A percentile compares a stretch with the other conserved stretches of the same genome.
phyloP scores from a whole-genome alignment of 2,113 vertebrate species.

The Speoplatyrhinus poulsoni region DNA sequence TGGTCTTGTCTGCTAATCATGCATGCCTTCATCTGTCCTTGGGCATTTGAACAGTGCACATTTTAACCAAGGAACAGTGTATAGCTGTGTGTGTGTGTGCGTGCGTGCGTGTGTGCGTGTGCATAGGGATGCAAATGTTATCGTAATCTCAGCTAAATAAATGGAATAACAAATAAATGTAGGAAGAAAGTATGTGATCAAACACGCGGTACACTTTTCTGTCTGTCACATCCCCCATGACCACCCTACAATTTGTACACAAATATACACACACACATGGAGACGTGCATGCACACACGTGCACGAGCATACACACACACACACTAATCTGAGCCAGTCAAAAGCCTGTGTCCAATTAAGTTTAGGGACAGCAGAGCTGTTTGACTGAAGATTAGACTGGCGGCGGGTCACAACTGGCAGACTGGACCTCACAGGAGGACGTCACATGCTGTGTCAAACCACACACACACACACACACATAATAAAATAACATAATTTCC shows the following conservation, averaged over 20 bases:
- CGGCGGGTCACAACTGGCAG: constrained; percentile 34
- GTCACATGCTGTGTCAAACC: constrained; percentile 57
- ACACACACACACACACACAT: not conserved
- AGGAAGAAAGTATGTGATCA: constrained; percentile 3
- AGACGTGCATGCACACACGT: constrained; percentile 10
- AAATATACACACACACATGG: constrained; percentile 5
- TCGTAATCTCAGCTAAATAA: constrained; percentile 1
- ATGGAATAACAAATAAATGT: constrained; percentile 31
- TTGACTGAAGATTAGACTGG: constrained; percentile 69
- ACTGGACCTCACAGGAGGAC: constrained; percentile 54
- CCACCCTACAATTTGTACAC: not conserved
- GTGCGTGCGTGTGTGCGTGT: not conserved
- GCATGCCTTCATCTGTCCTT: constrained; percentile 44
- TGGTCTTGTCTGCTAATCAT: too few species aligned
- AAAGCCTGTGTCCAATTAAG: constrained; percentile 40
- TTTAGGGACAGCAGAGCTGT: constrained; percentile 46
- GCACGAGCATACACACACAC: constrained; percentile 15
- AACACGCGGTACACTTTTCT: constrained; percentile 31
- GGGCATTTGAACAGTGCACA: constrained; percentile 39
- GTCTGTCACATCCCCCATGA: constrained; percentile 19
- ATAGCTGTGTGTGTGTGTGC: not conserved
- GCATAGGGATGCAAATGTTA: constrained; percentile 27
- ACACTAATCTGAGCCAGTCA: constrained; percentile 43
- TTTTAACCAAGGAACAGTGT: constrained; percentile 20
- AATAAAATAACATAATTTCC: constrained; percentile 3